phyloP scores from a whole-genome alignment of 2,113 vertebrate species.

The Lichenostomus cassidix region DNA sequence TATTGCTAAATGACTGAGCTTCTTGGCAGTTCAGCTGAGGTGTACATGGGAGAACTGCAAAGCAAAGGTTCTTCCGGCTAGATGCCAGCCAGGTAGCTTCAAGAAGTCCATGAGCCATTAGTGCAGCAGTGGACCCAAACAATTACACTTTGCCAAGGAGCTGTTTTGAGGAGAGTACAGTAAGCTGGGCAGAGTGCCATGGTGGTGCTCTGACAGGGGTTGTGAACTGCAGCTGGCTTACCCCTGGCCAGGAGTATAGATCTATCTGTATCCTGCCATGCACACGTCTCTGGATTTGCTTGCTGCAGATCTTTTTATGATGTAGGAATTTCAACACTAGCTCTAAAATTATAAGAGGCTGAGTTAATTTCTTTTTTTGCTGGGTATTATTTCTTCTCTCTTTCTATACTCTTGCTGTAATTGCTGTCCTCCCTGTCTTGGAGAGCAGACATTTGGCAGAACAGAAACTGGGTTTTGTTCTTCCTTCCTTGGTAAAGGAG shows the following conservation, averaged over 20 bases:
- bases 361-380: not conserved
- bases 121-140: not conserved
- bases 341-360: not conserved
- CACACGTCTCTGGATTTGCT: not conserved
- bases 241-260: not conserved
- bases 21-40: not conserved
- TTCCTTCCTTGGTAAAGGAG: not conserved
- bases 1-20: not conserved
- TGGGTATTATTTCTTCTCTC: not conserved
- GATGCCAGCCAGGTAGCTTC: not conserved
- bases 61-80: not conserved
- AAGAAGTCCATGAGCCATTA: not conserved
- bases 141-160: not conserved
- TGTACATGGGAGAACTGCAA: not conserved
- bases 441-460: not conserved
- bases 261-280: not conserved
- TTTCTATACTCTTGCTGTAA: not conserved
- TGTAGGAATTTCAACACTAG: not conserved
- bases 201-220: not conserved
- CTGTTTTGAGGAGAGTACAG: not conserved
- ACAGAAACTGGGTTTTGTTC: not conserved
- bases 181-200: not conserved
- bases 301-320: not conserved
- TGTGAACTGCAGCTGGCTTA: not conserved
- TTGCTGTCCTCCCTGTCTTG: not conserved